Percentiles rank a stretch among this genome's conserved stretches.
Evolutionary conservation across 2,888 invertebrate genomes (phyloP).

Genomic region (Eucera pruinosa): DNA sequence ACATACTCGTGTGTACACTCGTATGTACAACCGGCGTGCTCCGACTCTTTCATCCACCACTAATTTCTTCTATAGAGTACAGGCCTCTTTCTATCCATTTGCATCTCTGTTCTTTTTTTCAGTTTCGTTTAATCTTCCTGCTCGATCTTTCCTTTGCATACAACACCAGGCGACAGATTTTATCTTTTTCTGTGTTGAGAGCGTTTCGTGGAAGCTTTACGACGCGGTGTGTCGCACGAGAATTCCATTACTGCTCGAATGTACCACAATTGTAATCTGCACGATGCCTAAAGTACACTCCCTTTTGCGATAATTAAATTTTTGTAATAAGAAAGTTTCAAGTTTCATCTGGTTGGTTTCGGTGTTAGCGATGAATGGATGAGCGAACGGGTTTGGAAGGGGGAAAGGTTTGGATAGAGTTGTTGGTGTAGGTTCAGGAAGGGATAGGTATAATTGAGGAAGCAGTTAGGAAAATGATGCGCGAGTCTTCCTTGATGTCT

Average conservation of each 20-base stretch:
- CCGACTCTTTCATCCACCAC: constrained; percentile 7
- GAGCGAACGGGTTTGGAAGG: too few species aligned
- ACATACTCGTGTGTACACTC: constrained; percentile 7
- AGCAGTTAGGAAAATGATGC: neutral
- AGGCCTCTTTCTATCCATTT: neutral
- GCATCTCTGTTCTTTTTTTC: neutral
- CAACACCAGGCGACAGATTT: neutral
- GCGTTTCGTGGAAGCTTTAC: neutral
- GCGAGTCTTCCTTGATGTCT: neutral
- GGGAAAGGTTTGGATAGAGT: neutral
- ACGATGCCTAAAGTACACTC: neutral
- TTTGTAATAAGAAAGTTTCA: too few species aligned
- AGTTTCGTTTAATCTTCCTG: constrained; percentile 8
- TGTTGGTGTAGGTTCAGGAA: neutral
- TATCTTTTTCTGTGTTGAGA: neutral
- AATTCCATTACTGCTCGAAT: neutral
- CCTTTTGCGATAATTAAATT: too few species aligned
- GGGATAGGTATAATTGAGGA: neutral
- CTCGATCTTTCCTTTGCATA: constrained; percentile 8
- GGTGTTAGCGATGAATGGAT: too few species aligned
- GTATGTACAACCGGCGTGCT: constrained; percentile 6
- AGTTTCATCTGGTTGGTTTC: too few species aligned
- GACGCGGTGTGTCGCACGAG: neutral
- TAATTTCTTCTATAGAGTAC: too few species aligned
- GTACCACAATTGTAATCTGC: neutral